A percentile compares a stretch with the other conserved stretches of the same genome.
Evolutionary conservation across 2,113 vertebrate species (phyloP).

Genomic region (Conger conger): DNA sequence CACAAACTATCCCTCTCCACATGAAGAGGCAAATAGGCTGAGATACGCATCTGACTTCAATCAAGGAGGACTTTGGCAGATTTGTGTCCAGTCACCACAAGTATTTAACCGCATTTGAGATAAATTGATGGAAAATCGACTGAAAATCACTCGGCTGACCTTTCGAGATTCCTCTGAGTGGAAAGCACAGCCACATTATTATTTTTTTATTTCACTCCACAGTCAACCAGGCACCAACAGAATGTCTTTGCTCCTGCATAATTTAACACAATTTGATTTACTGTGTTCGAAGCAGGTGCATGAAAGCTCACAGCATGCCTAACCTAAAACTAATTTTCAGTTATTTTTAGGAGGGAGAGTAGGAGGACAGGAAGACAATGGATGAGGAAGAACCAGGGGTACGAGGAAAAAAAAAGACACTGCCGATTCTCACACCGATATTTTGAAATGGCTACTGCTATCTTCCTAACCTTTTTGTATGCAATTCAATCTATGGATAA

Average conservation of each 20-base stretch:
- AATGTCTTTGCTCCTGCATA: background rate
- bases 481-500: too few relatives aligned
- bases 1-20: background rate
- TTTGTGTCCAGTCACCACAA: background rate
- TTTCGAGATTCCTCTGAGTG: background rate
- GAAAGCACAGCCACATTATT: background rate
- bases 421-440: background rate
- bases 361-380: background rate
- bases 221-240: background rate
- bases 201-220: background rate
- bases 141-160: slow-evolving; percentile 13
- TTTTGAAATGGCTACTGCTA: background rate
- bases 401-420: background rate
- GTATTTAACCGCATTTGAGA: background rate
- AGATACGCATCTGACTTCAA: background rate
- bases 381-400: background rate
- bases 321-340: too few relatives aligned
- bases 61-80: background rate
- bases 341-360: too few relatives aligned
- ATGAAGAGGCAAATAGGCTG: background rate
- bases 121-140: background rate
- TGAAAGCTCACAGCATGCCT: background rate
- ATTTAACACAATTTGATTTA: background rate
- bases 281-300: background rate
- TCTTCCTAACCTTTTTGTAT: too few relatives aligned